Conservation (phyloP, 2,888 invertebrate genomes). For the Notodonta dromedarius region DNA sequence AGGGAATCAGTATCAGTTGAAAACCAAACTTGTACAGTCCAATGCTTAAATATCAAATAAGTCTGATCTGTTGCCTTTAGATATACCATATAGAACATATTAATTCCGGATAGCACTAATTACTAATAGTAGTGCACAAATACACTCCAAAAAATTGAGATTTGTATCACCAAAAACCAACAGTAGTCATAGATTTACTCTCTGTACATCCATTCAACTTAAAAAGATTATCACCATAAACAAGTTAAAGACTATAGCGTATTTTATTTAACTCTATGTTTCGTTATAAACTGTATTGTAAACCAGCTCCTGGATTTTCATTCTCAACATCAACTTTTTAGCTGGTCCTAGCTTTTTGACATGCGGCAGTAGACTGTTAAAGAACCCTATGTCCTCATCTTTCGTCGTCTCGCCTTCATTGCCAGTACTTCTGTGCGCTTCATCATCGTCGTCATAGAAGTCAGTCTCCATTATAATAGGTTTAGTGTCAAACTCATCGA, state of each 20-base stretch:
- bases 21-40: too few relatives aligned
- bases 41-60: too few relatives aligned
- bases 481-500: constrained; percentile 77
- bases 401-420: constrained; percentile 53
- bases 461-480: constrained; percentile 78
- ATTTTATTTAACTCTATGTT: background rate
- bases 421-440: constrained; percentile 54
- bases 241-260: background rate
- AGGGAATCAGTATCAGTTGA: too few relatives aligned
- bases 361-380: constrained; percentile 75
- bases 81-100: too few relatives aligned
- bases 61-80: too few relatives aligned
- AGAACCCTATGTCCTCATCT: constrained; percentile 78
- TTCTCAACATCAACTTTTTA: constrained; percentile 76
- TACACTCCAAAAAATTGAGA: too few relatives aligned
- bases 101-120: too few relatives aligned
- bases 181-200: background rate
- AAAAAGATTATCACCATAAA: background rate
- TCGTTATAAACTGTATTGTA: constrained; percentile 79
- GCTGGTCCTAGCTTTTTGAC: constrained; percentile 76
- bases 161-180: too few relatives aligned
- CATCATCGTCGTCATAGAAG: constrained; percentile 77
- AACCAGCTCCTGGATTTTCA: constrained; percentile 79
- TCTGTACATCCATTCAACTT: background rate
- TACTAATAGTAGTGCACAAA: too few relatives aligned